phyloP scores from a whole-genome alignment of 2,113 vertebrate species.

The Tylochromis polylepis region DNA sequence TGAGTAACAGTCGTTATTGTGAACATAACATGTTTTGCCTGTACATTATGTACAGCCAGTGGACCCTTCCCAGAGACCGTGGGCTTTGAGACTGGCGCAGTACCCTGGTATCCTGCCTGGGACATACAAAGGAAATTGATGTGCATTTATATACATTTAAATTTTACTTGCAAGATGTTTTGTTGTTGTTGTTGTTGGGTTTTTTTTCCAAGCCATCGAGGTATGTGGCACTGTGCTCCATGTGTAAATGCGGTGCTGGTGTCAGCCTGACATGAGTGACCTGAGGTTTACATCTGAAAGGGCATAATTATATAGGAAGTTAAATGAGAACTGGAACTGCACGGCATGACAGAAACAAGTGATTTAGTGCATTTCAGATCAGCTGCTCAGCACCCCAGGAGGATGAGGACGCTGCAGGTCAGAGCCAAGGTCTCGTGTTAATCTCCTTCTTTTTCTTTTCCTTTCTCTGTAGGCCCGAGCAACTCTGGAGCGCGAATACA shows the following conservation, averaged over 20 bases:
- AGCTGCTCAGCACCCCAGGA: neutral
- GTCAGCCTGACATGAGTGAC: neutral
- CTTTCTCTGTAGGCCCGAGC: conserved; percentile 78
- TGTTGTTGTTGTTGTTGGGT: neutral
- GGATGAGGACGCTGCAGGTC: neutral
- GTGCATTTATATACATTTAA: neutral
- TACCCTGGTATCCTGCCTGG: too few relatives aligned
- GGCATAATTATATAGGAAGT: fast-evolving
- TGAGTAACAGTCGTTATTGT: too few relatives aligned
- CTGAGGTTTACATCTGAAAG: neutral
- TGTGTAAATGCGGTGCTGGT: neutral
- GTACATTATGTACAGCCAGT: too few relatives aligned
- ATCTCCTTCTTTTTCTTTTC: neutral
- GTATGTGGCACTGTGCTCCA: neutral
- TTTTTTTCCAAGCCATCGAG: neutral
- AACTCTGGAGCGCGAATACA: conserved; percentile 89
- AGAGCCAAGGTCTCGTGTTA: neutral
- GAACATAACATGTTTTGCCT: too few relatives aligned
- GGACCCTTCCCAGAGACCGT: neutral
- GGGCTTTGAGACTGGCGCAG: neutral
- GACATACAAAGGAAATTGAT: neutral
- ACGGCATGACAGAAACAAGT: neutral
- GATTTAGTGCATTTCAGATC: neutral
- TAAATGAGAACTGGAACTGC: neutral
- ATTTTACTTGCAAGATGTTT: neutral